Conservation (phyloP, 2,888 invertebrate species). For the Latheticus oryzae region DNA sequence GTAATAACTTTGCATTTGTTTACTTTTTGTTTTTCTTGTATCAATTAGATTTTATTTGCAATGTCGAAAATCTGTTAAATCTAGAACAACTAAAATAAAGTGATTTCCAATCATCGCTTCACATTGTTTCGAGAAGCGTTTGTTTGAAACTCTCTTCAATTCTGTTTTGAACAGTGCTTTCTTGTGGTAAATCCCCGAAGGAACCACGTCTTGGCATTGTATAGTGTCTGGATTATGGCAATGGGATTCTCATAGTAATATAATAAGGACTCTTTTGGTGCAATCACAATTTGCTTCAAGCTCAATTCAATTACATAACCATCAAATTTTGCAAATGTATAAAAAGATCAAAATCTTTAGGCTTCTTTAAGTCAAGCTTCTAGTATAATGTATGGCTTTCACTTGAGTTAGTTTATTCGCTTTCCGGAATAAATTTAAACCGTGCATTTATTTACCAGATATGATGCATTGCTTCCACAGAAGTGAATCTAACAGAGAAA, state of each 20-base stretch:
- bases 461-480: conserved; percentile 16
- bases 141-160: conserved; percentile 2
- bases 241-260: conserved; percentile 36
- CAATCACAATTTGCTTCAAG: conserved; percentile 12
- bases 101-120: too few relatives aligned
- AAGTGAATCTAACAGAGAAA: too few relatives aligned
- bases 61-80: too few relatives aligned
- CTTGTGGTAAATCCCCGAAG: conserved; percentile 8
- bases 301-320: conserved; percentile 28
- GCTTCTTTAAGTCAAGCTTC: conserved; percentile 10
- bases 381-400: conserved; percentile 23
- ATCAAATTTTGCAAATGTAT: conserved; percentile 5
- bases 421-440: conserved; percentile 15
- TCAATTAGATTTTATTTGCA: too few relatives aligned
- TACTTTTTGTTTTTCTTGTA: too few relatives aligned
- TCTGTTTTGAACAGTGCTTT: background rate
- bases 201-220: conserved; percentile 10
- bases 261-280: conserved; percentile 26
- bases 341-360: conserved; percentile 10
- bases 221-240: conserved; percentile 26
- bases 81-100: conserved; percentile 2
- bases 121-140: background rate
- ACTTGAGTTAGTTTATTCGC: conserved; percentile 25
- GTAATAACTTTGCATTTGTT: too few relatives aligned
- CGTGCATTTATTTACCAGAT: conserved; percentile 15